A percentile compares a stretch with the other conserved stretches of the same genome.
Evolutionary conservation across 2,113 vertebrate species (phyloP).

Genomic region (Xenotilapia caudafasciata): DNA sequence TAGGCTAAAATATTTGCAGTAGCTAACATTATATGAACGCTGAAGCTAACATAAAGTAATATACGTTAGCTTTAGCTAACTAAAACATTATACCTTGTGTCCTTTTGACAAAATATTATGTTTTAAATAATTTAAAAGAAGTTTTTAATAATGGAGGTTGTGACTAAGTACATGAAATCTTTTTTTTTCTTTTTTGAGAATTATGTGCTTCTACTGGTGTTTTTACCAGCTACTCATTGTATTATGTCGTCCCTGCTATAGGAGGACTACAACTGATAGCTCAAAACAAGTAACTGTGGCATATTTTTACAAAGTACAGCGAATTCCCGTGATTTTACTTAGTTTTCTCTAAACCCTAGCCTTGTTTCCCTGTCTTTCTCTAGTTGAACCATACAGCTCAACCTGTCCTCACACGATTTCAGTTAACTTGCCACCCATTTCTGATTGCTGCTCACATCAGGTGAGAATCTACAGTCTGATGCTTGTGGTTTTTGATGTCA

Average conservation of each 20-base stretch:
- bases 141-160: background rate
- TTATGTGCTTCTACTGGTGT: background rate
- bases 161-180: background rate
- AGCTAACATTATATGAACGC: background rate
- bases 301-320: background rate
- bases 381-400: background rate
- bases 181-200: background rate
- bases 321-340: background rate
- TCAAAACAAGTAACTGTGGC: background rate
- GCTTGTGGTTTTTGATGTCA: background rate
- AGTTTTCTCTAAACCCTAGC: background rate
- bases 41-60: background rate
- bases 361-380: background rate
- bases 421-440: background rate
- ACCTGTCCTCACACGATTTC: accelerated
- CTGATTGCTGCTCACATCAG: background rate
- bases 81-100: background rate
- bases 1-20: background rate
- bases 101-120: background rate
- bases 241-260: background rate
- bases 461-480: background rate
- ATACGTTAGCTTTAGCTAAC: background rate
- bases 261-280: background rate
- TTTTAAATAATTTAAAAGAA: background rate
- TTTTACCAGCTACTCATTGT: background rate